A percentile compares a stretch with the other conserved stretches of the same genome.
phyloP scores from a whole-genome alignment of 2,888 invertebrate species.

The Barypeithes pellucidus region DNA sequence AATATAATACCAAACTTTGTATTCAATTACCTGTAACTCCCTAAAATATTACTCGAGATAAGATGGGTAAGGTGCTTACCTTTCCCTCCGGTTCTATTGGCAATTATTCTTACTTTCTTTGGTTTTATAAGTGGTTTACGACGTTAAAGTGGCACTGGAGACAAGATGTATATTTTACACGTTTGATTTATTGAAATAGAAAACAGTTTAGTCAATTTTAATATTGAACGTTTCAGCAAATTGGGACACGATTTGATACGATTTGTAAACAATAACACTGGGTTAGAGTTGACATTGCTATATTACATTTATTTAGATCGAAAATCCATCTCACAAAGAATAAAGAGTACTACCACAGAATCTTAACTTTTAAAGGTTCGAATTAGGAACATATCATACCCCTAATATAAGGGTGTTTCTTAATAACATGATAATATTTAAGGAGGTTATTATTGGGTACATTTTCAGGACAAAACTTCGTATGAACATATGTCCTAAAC shows the following conservation, averaged over 20 bases:
- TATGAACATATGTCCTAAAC: no score
- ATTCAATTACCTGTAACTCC: slow-evolving; percentile 46
- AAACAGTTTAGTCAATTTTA: slow-evolving; percentile 1
- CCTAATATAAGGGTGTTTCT: no score
- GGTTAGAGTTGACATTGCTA: no score
- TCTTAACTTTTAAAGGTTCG: no score
- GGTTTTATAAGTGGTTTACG: slow-evolving; percentile 26
- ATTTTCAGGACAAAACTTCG: no score
- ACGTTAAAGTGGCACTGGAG: slow-evolving; percentile 7
- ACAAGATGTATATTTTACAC: neutral
- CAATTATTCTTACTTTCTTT: slow-evolving; percentile 40
- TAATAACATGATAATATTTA: no score
- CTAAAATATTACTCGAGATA: slow-evolving; percentile 45
- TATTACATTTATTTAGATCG: no score
- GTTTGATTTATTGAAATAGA: neutral
- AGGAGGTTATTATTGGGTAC: no score
- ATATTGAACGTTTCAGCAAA: no score
- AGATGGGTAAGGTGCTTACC: slow-evolving; percentile 36
- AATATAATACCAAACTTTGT: slow-evolving; percentile 36
- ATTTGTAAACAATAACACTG: neutral
- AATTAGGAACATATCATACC: no score
- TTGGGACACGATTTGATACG: neutral
- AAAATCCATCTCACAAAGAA: no score
- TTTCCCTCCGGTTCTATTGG: slow-evolving; percentile 27
- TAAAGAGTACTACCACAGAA: no score